Percentiles rank a stretch among this genome's conserved stretches.
Evolutionary conservation across 1,140 invertebrate species (phyloP).

Genomic region (Cherax destructor): DNA sequence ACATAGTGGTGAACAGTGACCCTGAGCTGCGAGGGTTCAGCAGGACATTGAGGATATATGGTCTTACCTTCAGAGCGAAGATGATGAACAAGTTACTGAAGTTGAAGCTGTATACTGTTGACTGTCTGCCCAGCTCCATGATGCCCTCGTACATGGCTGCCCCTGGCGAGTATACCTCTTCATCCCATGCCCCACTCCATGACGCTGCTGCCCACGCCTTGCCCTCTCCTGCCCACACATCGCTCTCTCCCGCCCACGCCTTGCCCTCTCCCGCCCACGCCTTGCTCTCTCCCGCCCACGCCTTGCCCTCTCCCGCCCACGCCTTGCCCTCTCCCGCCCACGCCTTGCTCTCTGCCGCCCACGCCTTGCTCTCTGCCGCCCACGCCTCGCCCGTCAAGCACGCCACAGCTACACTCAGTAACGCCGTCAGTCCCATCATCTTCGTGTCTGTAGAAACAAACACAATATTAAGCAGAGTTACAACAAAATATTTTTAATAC

Average conservation of each 20-base stretch:
- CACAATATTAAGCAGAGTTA: neutral
- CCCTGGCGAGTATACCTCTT: neutral
- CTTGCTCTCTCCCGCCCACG: neutral
- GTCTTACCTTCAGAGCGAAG: neutral
- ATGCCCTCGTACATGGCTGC: neutral
- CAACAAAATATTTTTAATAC: no score
- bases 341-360: neutral
- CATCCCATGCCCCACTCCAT: neutral
- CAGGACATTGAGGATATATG: no score
- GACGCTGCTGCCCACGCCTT: no score
- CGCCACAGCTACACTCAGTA: neutral
- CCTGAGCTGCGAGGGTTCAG: no score
- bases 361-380: neutral
- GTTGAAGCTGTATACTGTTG: neutral
- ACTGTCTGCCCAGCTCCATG: slow-evolving; percentile 12
- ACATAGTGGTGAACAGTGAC: no score
- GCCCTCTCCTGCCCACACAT: no score
- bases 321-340: neutral
- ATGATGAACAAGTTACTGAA: slow-evolving; percentile 4
- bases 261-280: no score
- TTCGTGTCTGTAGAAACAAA: neutral
- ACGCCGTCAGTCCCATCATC: neutral
- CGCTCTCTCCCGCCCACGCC: no score
- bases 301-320: neutral
- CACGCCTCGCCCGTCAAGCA: neutral